Evolutionary conservation across 2,888 invertebrate genomes (phyloP).

Genomic region (Erynnis tages): DNA sequence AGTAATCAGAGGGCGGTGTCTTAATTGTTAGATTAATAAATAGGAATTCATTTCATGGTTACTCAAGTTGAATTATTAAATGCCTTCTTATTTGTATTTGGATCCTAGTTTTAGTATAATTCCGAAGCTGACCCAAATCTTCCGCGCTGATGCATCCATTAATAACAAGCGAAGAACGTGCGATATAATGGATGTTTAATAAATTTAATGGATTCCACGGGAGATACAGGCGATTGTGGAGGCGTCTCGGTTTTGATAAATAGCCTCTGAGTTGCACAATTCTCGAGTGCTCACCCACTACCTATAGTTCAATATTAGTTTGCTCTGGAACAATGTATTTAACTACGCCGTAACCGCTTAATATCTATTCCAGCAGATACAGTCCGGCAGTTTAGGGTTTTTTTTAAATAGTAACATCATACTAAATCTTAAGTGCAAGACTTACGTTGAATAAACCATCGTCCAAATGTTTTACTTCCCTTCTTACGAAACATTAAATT

Average conservation of each 20-base stretch:
- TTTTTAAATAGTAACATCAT: no score
- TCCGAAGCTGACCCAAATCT: conserved; percentile 17
- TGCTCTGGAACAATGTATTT: conserved; percentile 7
- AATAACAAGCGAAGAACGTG: conserved; percentile 30
- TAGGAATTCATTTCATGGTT: no score
- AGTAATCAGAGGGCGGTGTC: no score
- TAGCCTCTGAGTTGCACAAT: conserved; percentile 56
- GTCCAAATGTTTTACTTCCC: no score
- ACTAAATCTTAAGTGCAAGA: no score
- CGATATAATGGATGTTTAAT: conserved; percentile 56
- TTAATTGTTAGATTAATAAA: no score
- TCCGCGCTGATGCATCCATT: conserved; percentile 25
- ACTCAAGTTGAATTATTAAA: no score
- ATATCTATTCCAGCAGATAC: conserved; percentile 3
- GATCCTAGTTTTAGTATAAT: conserved; percentile 11
- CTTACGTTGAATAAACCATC: no score
- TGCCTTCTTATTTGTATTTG: conserved; percentile 18
- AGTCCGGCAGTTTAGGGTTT: no score
- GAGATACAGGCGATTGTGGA: conserved; percentile 36
- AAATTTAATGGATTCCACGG: conserved; percentile 56
- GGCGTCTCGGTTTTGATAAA: conserved; percentile 48
- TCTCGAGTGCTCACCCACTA: conserved; percentile 22
- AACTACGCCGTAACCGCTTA: background rate
- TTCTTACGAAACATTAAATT: no score
- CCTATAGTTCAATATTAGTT: conserved; percentile 23